Percentiles rank a stretch among this genome's conserved stretches.
phyloP scores from a whole-genome alignment of 2,888 invertebrate species.

The Hololepta plana region DNA sequence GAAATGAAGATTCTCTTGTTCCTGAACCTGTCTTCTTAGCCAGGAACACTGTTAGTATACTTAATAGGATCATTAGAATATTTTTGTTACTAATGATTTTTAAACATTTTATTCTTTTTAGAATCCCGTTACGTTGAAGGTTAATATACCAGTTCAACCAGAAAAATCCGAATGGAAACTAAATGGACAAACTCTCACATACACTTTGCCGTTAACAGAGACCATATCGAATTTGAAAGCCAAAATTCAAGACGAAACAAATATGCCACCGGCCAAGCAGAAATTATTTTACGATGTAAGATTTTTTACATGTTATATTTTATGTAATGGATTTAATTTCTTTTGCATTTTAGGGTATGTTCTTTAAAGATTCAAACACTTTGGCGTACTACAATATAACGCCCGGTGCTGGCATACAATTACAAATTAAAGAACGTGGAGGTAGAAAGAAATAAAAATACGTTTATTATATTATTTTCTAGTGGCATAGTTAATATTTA shows the following conservation, averaged over 20 bases:
- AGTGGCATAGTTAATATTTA: background rate
- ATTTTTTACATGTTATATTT: conserved; percentile 7
- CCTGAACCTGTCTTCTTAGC: conserved; percentile 71
- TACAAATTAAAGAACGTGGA: conserved; percentile 93
- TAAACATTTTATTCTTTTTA: conserved; percentile 18
- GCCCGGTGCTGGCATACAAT: conserved; percentile 64
- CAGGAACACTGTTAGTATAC: conserved; percentile 37
- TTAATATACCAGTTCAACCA: conserved; percentile 63
- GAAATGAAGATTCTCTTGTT: conserved; percentile 84
- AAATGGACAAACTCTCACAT: conserved; percentile 70
- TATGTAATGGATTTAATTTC: conserved; percentile 4
- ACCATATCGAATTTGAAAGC: conserved; percentile 74
- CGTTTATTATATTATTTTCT: conserved; percentile 12
- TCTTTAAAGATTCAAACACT: conserved; percentile 92
- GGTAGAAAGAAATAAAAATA: conserved; percentile 96
- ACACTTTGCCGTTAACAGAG: conserved; percentile 61
- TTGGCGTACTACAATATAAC: conserved; percentile 91
- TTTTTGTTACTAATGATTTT: conserved; percentile 1
- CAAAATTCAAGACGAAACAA: conserved; percentile 66
- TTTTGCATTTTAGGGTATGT: conserved; percentile 60
- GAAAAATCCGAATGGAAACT: conserved; percentile 93
- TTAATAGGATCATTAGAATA: conserved; percentile 4
- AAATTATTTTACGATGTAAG: conserved; percentile 83
- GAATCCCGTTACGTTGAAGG: conserved; percentile 63
- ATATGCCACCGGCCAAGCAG: conserved; percentile 94